phyloP scores from a whole-genome alignment of 2,113 vertebrate genomes.

The Ciconia boyciana region DNA sequence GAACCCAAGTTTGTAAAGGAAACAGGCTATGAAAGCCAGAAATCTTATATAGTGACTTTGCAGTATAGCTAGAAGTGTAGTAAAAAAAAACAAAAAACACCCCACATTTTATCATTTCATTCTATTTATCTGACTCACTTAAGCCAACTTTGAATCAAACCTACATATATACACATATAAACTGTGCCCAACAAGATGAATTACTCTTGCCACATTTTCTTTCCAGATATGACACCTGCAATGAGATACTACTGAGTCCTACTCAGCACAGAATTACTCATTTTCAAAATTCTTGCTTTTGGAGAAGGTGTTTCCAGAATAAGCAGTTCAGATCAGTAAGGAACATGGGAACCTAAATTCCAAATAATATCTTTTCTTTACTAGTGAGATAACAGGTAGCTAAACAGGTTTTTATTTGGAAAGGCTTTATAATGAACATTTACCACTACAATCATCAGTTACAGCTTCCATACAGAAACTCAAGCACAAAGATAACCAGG shows the following conservation, averaged over 20 bases:
- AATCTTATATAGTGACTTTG: background rate
- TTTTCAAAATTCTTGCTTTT: slow-evolving; percentile 13
- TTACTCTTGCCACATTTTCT: background rate
- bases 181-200: background rate
- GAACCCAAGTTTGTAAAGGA: background rate
- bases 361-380: background rate
- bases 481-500: background rate
- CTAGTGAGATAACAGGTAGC: background rate
- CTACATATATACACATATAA: background rate
- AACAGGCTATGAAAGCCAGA: background rate
- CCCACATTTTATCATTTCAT: background rate
- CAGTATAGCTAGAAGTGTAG: background rate
- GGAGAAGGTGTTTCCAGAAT: background rate
- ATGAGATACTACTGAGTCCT: background rate
- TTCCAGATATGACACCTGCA: background rate
- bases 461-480: background rate
- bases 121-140: background rate
- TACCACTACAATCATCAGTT: background rate
- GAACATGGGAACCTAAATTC: background rate
- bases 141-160: background rate
- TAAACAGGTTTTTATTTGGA: background rate
- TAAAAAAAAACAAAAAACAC: background rate
- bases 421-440: background rate
- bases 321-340: background rate
- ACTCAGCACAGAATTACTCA: background rate